These are phyloP conservation scores for Arion vulgaris DNA, from an alignment of 1,140 invertebrate species.

Conservation along the genomic window DNA sequence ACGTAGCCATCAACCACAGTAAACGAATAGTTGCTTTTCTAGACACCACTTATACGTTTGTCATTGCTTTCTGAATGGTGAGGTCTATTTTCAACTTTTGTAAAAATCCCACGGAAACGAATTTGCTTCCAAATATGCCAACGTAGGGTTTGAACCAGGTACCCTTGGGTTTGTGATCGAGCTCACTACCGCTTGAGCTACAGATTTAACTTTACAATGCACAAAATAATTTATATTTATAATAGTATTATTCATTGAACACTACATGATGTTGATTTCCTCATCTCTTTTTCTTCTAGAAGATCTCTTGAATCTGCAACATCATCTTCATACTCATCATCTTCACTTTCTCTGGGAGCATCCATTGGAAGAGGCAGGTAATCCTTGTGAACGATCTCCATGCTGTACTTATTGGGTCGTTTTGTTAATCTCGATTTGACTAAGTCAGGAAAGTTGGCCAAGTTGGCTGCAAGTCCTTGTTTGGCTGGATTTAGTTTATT, in stretches of 20 bases:
- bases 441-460: slow-evolving; percentile 29
- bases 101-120: too few species aligned
- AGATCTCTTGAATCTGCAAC: slow-evolving; percentile 25
- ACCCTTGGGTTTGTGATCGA: too few species aligned
- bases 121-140: too few species aligned
- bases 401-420: not conserved
- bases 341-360: slow-evolving; percentile 28
- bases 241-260: not conserved
- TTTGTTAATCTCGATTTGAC: slow-evolving; percentile 19
- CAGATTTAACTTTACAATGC: too few species aligned
- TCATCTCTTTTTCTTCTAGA: slow-evolving; percentile 31
- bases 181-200: too few species aligned
- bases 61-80: too few species aligned
- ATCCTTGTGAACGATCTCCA: slow-evolving; percentile 12
- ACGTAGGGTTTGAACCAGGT: too few species aligned
- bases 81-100: too few species aligned
- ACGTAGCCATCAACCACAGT: too few species aligned
- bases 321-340: slow-evolving; percentile 30
- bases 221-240: too few species aligned
- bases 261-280: slow-evolving; percentile 27
- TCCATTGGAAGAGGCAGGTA: slow-evolving; percentile 24
- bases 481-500: slow-evolving; percentile 21
- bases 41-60: too few species aligned
- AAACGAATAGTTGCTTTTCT: too few species aligned
- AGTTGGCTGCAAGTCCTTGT: slow-evolving; percentile 8